These are phyloP conservation scores for Gila robusta DNA, from an alignment of 2,797 vertebrate species.

Conservation along the genomic window DNA sequence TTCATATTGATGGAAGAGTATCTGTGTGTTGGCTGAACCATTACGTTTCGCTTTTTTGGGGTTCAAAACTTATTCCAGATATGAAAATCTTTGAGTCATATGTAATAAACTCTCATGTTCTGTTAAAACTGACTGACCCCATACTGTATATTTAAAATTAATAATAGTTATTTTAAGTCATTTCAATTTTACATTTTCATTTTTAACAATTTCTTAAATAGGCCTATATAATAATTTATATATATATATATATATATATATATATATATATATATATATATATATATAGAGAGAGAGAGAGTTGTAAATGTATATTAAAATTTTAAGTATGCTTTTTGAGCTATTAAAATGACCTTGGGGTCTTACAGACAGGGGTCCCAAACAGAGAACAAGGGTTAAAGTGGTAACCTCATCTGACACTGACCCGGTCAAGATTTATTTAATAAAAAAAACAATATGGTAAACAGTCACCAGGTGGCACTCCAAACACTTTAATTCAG, in stretches of 20 bases:
- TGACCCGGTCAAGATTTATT: conserved; percentile 13
- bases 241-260: too few relatives aligned
- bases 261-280: not conserved
- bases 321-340: conserved; percentile 4
- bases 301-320: not conserved
- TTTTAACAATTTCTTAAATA: too few relatives aligned
- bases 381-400: conserved; percentile 25
- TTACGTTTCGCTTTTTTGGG: not conserved
- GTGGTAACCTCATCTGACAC: not conserved
- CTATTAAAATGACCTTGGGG: conserved; percentile 5
- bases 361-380: not conserved
- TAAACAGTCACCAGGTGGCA: conserved; percentile 47
- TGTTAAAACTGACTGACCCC: not conserved
- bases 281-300: too few relatives aligned
- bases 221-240: too few relatives aligned
- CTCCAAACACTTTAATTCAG: conserved; percentile 17
- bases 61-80: not conserved
- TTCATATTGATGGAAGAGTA: not conserved
- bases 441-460: not conserved
- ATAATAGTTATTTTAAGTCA: not conserved
- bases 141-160: not conserved
- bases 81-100: not conserved
- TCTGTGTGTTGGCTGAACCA: not conserved
- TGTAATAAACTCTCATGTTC: not conserved
- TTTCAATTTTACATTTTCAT: not conserved